Conservation (phyloP, 1,140 invertebrate species). For the Archivesica marissinica region DNA sequence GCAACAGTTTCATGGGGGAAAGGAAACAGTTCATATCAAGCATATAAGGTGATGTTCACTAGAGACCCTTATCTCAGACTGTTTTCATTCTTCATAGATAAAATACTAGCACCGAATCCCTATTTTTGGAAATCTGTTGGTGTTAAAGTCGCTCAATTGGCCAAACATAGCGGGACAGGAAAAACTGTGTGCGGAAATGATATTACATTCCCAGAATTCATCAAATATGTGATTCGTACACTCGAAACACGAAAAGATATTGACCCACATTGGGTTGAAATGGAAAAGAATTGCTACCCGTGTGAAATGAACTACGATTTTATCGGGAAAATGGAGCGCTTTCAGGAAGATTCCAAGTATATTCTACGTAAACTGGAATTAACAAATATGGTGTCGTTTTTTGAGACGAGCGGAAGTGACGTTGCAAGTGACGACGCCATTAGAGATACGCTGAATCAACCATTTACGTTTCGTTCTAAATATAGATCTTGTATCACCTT, state of each 20-base stretch:
- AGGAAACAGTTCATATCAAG: no score
- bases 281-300: constrained; percentile 41
- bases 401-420: constrained; percentile 14
- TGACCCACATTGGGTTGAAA: constrained; percentile 56
- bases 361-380: constrained; percentile 49
- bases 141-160: constrained; percentile 51
- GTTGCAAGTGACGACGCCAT: constrained; percentile 32
- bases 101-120: constrained; percentile 73
- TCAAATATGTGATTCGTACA: constrained; percentile 56
- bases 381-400: background rate
- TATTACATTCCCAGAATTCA: constrained; percentile 60
- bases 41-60: constrained; percentile 66
- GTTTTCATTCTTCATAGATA: constrained; percentile 71
- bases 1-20: background rate
- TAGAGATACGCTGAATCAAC: constrained; percentile 37
- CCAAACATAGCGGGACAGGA: constrained; percentile 13
- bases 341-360: constrained; percentile 45
- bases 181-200: constrained; percentile 52
- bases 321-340: constrained; percentile 62
- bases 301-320: constrained; percentile 63
- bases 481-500: constrained; percentile 41
- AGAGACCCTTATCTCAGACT: constrained; percentile 69
- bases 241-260: constrained; percentile 6
- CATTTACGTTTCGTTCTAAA: constrained; percentile 1
- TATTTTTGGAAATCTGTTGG: constrained; percentile 68